Evolutionary conservation across 2,797 vertebrate species (phyloP).

Genomic region (Carapus acus): DNA sequence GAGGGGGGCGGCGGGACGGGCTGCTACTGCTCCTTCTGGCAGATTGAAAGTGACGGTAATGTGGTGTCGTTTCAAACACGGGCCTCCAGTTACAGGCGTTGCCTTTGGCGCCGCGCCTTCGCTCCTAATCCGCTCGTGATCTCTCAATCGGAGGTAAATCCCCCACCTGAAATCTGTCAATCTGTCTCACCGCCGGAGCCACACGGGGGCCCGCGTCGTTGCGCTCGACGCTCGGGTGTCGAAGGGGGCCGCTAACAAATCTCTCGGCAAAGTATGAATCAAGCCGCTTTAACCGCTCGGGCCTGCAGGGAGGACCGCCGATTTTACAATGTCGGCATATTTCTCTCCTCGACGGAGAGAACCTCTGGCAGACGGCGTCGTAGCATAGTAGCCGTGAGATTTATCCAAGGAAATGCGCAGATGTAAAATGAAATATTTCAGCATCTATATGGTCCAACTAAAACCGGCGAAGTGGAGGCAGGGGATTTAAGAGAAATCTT

Average conservation of each 20-base stretch:
- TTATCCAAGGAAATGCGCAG: no score
- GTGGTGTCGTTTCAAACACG: slow-evolving; percentile 33
- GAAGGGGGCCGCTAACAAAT: slow-evolving; percentile 22
- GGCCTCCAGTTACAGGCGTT: slow-evolving; percentile 57
- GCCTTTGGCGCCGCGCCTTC: slow-evolving; percentile 48
- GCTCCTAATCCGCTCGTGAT: slow-evolving; percentile 30
- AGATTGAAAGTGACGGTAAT: slow-evolving; percentile 37
- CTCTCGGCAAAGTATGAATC: slow-evolving; percentile 17
- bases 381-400: no score
- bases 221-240: slow-evolving; percentile 5
- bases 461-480: no score
- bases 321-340: no score
- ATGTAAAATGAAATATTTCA: no score
- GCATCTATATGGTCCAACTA: no score
- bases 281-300: slow-evolving; percentile 12
- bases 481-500: no score
- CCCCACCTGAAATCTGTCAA: slow-evolving; percentile 53
- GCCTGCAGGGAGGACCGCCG: no score
- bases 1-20: no score
- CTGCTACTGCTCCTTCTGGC: slow-evolving; percentile 5
- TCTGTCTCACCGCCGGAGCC: slow-evolving; percentile 20
- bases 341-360: no score
- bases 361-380: no score
- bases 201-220: slow-evolving; percentile 6
- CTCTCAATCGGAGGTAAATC: slow-evolving; percentile 38